A percentile compares a stretch with the other conserved stretches of the same genome.
Conservation (phyloP, 2,113 vertebrate genomes). For the Macrotis lagotis region DNA sequence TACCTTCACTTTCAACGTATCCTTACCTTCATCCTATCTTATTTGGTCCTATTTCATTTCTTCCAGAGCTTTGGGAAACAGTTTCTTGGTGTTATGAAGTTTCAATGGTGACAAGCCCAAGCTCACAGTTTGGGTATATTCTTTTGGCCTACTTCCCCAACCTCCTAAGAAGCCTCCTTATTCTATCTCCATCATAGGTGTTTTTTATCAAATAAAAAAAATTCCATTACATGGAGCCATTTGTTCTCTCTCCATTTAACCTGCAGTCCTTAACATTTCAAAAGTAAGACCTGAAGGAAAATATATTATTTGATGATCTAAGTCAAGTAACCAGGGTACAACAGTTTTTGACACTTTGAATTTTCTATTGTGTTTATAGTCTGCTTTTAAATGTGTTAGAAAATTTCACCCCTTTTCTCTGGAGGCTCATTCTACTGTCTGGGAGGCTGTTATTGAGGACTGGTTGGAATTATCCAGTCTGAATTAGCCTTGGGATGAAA, state of each 20-base stretch:
- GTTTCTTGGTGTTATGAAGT: not conserved
- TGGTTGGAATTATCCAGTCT: not conserved
- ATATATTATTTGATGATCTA: not conserved
- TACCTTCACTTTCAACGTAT: not conserved
- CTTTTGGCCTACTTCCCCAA: conserved; percentile 10
- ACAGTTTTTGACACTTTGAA: conserved; percentile 37
- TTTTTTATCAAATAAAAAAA: conserved; percentile 15
- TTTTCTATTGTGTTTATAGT: conserved; percentile 23
- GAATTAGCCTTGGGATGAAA: not conserved
- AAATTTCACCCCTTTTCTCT: not conserved
- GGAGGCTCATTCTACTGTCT: not conserved
- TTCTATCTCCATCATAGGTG: conserved; percentile 32
- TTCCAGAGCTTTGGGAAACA: not conserved
- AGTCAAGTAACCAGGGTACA: not conserved
- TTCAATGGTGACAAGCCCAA: not conserved
- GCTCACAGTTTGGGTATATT: not conserved
- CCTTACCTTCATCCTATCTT: not conserved
- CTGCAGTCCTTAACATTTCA: conserved; percentile 35
- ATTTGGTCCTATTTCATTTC: not conserved
- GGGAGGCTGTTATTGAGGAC: not conserved
- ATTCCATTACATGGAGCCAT: not conserved
- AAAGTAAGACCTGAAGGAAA: conserved; percentile 37
- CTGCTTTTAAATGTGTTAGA: conserved; percentile 9
- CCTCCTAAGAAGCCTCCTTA: not conserved
- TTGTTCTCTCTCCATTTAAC: conserved; percentile 35